Conservation (phyloP, 2,113 vertebrate species). For the Sylvietta virens region DNA sequence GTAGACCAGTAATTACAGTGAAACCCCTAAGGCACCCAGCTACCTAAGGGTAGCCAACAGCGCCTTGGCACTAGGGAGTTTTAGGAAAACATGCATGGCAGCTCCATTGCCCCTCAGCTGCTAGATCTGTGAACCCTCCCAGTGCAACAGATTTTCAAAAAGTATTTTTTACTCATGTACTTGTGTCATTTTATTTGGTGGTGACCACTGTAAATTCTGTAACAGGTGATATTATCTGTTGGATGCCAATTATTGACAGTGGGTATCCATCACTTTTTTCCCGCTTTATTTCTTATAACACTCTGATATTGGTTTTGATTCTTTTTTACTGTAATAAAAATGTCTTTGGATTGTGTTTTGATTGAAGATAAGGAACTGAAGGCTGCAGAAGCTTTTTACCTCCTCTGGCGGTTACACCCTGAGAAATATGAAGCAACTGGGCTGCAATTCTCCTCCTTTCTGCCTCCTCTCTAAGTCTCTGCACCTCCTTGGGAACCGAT, state of each 20-base stretch:
- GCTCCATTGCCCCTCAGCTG: not conserved
- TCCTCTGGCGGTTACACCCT: rapidly evolving
- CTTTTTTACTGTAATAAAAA: not conserved
- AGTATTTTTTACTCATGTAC: not conserved
- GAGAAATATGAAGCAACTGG: not conserved
- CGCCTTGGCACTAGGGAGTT: not conserved
- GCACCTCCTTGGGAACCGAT: not conserved
- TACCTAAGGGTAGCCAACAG: not conserved
- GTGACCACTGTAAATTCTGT: not conserved
- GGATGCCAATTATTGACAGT: not conserved
- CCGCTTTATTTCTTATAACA: not conserved
- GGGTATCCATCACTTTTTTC: not conserved
- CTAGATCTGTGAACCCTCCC: not conserved
- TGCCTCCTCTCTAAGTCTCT: not conserved
- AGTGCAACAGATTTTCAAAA: not conserved
- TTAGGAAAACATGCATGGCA: not conserved
- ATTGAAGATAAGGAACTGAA: not conserved
- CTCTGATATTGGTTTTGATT: not conserved
- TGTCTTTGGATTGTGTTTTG: not conserved
- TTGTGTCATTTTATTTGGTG: not conserved
- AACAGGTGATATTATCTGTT: not conserved
- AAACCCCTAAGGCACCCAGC: not conserved
- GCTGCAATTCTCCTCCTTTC: not conserved
- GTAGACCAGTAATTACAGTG: not conserved
- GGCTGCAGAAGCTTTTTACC: not conserved